These are phyloP conservation scores for Bursaphelenchus okinawaensis DNA, from an alignment of 2,888 invertebrate species.

Conservation along the genomic window DNA sequence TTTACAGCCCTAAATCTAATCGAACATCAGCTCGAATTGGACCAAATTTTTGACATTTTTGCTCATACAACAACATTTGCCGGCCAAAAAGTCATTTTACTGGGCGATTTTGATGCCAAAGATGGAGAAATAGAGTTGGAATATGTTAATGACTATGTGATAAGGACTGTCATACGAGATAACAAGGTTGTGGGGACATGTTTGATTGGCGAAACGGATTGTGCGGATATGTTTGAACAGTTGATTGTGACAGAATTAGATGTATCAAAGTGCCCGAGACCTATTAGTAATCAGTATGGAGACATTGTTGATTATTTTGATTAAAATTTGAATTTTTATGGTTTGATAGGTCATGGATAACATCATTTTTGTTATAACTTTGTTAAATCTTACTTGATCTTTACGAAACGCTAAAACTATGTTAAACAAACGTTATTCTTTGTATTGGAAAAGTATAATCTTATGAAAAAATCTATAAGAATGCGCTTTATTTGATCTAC, in stretches of 20 bases:
- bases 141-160: constrained; percentile 63
- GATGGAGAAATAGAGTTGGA: constrained; percentile 30
- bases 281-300: constrained; percentile 86
- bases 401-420: too few species aligned
- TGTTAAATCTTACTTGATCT: too few species aligned
- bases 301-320: constrained; percentile 99
- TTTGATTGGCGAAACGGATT: constrained; percentile 88
- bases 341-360: too few species aligned
- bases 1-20: constrained; percentile 85
- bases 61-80: constrained; percentile 91
- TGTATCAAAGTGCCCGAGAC: constrained; percentile 78
- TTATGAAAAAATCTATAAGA: too few species aligned
- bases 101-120: constrained; percentile 48
- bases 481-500: too few species aligned
- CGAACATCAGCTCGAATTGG: constrained; percentile 62
- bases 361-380: too few species aligned
- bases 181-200: constrained; percentile 85
- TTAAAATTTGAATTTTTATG: constrained; percentile 63
- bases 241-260: constrained; percentile 89
- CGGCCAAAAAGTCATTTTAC: constrained; percentile 69
- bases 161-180: constrained; percentile 66
- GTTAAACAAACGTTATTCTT: too few species aligned
- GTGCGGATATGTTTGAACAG: constrained; percentile 96
- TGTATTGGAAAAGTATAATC: too few species aligned
- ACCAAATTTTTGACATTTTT: constrained; percentile 95